Evolutionary conservation across 2,888 invertebrate genomes (phyloP), one percentile per base, ranked within the genome.

Genomic region (Plebejus anna): DNA sequence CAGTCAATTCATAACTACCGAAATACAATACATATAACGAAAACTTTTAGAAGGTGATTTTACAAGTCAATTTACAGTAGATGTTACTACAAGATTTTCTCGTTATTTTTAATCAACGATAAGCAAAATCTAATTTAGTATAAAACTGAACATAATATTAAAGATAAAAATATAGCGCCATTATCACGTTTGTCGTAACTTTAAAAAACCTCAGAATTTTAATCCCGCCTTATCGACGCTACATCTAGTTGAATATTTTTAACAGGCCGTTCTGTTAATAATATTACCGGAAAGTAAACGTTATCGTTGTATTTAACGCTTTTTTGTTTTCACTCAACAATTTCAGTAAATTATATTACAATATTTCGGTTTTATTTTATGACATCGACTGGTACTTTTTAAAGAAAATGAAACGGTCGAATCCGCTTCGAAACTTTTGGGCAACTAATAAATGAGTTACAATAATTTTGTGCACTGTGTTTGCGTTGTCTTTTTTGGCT

Each of bases 281-380:
- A 73, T 55, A 73, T 73, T 32, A 22, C 73, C 51, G 16, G 32
- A 73, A 55, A 55, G 73, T 55, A n/a, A 55, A 72, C 51, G 72
- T 72, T 70, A 70, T 73, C 73, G 47, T 73, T 55, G 72, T 28
- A 73, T 73, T 73, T 28, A 73, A 55, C 32, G 47, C 28, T 16
- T 72, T 73, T 73, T 51, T 55, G 32, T 73, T 73, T 73, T 55
- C 7, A 28, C 7, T 13, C 4, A 55, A 51, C 73, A 73, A 32
- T 73, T 51, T 73, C 4, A 22, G 51, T 51, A 32, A 32, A 51
- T 73, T 22, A 42, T n/a, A 11, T 42, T 70, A 70, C 32, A 70
- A 42, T 42, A 71, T 22, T 47, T 22, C 11, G n/a, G 11, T 72
- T 72, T 72, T 47, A 47, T 72, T 72, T 72, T 47, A 47, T 72